A percentile compares a stretch with the other conserved stretches of the same genome.
Conservation (phyloP, 2,113 vertebrate species). For the Rattus rattus region DNA sequence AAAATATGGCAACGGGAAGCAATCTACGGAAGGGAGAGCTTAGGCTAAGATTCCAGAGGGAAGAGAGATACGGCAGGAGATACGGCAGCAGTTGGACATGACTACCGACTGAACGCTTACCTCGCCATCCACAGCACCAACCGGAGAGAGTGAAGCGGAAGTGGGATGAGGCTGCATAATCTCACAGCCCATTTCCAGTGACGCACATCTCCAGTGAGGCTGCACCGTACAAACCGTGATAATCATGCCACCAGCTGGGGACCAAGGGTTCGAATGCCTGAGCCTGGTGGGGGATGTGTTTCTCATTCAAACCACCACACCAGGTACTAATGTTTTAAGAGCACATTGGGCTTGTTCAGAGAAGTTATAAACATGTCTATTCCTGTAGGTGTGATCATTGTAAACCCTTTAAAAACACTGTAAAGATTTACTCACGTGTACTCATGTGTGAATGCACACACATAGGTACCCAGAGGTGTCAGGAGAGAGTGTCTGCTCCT, state of each 20-base stretch:
- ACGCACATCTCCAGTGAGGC: background rate
- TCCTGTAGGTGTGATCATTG: slow-evolving; percentile 15
- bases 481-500: background rate
- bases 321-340: background rate
- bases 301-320: background rate
- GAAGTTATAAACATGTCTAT: slow-evolving; percentile 8
- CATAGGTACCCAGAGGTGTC: background rate
- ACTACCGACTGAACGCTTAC: background rate
- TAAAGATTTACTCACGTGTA: background rate
- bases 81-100: background rate
- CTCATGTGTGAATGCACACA: background rate
- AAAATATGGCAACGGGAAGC: background rate
- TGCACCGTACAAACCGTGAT: background rate
- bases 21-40: background rate
- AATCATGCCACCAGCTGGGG: background rate
- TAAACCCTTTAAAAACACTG: background rate
- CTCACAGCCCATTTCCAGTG: background rate
- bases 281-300: background rate
- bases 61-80: background rate
- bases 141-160: background rate
- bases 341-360: slow-evolving; percentile 6
- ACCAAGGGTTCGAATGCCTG: background rate
- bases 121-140: background rate
- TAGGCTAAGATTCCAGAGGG: background rate
- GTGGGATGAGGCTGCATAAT: background rate